Conservation (phyloP, 2,797 vertebrate species). For the Tarsius wallacei region DNA sequence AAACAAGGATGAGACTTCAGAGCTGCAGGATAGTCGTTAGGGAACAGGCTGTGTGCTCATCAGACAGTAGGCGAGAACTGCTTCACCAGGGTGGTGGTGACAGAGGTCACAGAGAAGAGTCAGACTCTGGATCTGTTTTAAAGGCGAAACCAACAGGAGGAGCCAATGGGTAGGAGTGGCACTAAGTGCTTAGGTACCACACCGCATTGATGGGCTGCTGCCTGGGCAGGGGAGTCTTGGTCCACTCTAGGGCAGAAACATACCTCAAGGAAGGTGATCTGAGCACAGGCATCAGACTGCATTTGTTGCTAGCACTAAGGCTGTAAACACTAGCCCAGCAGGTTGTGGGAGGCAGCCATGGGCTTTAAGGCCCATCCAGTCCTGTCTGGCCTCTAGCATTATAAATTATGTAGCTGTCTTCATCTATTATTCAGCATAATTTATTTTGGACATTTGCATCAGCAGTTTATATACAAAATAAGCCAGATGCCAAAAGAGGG, state of each 20-base stretch:
- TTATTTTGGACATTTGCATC: constrained; percentile 90
- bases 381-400: constrained; percentile 76
- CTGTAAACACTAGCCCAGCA: not conserved
- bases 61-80: not conserved
- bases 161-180: too few species aligned
- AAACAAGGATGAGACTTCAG: not conserved
- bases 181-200: accelerated
- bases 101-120: too few species aligned
- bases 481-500: constrained; percentile 71
- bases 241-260: not conserved
- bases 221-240: accelerated
- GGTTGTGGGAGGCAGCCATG: not conserved
- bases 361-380: constrained; percentile 36
- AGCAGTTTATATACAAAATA: constrained; percentile 86
- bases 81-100: not conserved
- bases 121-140: not conserved
- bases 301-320: not conserved
- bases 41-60: accelerated
- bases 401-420: constrained; percentile 90
- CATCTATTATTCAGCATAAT: constrained; percentile 91
- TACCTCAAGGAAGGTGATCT: not conserved
- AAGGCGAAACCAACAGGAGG: not conserved
- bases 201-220: accelerated
- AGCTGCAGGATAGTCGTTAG: accelerated
- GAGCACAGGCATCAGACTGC: not conserved